phyloP scores from a whole-genome alignment of 2,113 vertebrate species.

The Zingel zingel region DNA sequence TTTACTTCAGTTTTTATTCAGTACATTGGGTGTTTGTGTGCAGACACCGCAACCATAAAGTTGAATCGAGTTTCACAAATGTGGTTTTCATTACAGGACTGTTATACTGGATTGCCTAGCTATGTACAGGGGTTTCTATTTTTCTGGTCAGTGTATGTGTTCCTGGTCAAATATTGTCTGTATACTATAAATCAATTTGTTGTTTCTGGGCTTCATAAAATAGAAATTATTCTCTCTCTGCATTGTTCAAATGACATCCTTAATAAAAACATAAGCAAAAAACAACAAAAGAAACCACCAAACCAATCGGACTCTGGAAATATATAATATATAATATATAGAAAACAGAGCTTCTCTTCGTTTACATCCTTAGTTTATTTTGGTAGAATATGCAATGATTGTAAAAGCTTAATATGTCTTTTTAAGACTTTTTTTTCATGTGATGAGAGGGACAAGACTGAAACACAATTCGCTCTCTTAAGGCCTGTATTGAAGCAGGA shows the following conservation, averaged over 20 bases:
- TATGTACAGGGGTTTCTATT: no score
- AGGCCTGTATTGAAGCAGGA: neutral
- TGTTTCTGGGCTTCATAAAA: neutral
- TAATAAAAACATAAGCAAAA: neutral
- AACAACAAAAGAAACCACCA: no score
- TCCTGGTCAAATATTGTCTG: neutral
- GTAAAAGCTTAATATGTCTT: neutral
- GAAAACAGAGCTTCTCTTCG: neutral
- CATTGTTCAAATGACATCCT: neutral
- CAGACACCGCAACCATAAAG: neutral
- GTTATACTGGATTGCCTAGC: neutral
- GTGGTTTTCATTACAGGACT: neutral
- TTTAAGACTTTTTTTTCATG: neutral
- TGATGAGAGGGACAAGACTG: neutral
- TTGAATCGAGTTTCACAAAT: neutral
- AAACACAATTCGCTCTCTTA: neutral
- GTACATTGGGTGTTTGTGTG: neutral
- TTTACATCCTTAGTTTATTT: neutral
- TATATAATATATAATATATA: neutral
- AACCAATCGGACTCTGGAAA: neutral
- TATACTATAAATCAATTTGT: neutral
- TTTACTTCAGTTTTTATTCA: neutral
- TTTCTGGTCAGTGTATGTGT: neutral
- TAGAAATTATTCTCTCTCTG: neutral
- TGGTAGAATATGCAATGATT: neutral